Base-by-base conservation (phyloP, 92 coral and sea anemone genomes). In the Anthopleura xanthogrammica region DNA sequence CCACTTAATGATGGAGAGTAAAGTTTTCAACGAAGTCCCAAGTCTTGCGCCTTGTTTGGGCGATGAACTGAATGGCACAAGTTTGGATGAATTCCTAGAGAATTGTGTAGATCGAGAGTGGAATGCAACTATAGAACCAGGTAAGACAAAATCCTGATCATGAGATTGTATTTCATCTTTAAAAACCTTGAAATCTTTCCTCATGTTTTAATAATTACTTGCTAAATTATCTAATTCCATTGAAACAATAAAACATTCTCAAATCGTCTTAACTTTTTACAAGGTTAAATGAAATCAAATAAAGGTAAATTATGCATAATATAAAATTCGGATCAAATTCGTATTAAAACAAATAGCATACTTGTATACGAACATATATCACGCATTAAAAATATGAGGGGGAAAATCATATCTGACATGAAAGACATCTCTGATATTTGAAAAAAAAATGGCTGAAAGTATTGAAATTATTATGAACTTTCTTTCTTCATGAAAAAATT, bases 91-190 rank as follows among this genome's bases (percentile, higher is more conserved):
- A 1, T 68, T 81, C 24, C 46, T 81, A 36, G 84, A 81, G 19
- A 55, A 81, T 11, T 81, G 84, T 16, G 84, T 81, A 5, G 84
- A 81, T 7, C 24, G 46, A 68, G 84, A 58, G 50, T 81, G 77
- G 84, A 48, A 16, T 40, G 70, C 29, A 23, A 58, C 72, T 2
- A 79, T 22, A 24, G n/a, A 39, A 60, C 73, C 50, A 36, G 50
- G 65, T 55, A 24, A 79, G 71, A 62, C 20, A 19, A 20, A 62
- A 62, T 46, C 50, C 36, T 8, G 1, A 62, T 6, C 22, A 20
- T 19, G 50, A 4, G 24, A 62, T 62, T 62, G 22, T 62, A 62
- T 62, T 62, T 62, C 24, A 62, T 19, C 3, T 54, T 54, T 54
- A 4, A 54, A 46, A 46, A 46, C 5, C 16, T 1, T 54, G 7